phyloP scores from a whole-genome alignment of 1,140 invertebrate species.

The Danaus melanippus region DNA sequence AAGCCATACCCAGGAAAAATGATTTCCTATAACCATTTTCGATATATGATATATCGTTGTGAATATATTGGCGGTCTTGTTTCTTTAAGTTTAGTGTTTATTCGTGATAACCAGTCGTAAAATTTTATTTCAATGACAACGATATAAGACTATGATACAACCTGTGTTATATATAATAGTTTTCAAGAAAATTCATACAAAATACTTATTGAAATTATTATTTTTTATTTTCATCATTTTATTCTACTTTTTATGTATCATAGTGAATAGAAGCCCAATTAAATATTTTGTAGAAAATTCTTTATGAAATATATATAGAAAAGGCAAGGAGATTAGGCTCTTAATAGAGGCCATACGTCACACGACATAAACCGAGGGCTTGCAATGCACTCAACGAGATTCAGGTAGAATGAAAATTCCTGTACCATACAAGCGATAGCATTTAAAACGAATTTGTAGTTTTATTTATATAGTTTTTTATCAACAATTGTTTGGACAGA shows the following conservation, averaged over 20 bases:
- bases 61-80: constrained; percentile 32
- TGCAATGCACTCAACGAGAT: not conserved
- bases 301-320: constrained; percentile 17
- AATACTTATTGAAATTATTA: too few species aligned
- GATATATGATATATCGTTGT: constrained; percentile 23
- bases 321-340: constrained; percentile 20
- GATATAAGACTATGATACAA: constrained; percentile 1
- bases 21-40: constrained; percentile 12
- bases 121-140: constrained; percentile 17
- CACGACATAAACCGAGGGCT: constrained; percentile 11
- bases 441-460: too few species aligned
- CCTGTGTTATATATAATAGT: too few species aligned
- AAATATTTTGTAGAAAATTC: too few species aligned
- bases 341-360: constrained; percentile 22
- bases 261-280: too few species aligned
- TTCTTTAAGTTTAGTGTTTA: constrained; percentile 28
- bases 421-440: too few species aligned
- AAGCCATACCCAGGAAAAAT: constrained; percentile 6
- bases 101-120: constrained; percentile 22
- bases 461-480: too few species aligned
- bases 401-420: too few species aligned
- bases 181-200: too few species aligned
- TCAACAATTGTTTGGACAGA: too few species aligned
- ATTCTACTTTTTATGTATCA: too few species aligned
- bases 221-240: too few species aligned